phyloP scores from a whole-genome alignment of 64 coral and sea anemone genomes.

The Actinia equina region DNA sequence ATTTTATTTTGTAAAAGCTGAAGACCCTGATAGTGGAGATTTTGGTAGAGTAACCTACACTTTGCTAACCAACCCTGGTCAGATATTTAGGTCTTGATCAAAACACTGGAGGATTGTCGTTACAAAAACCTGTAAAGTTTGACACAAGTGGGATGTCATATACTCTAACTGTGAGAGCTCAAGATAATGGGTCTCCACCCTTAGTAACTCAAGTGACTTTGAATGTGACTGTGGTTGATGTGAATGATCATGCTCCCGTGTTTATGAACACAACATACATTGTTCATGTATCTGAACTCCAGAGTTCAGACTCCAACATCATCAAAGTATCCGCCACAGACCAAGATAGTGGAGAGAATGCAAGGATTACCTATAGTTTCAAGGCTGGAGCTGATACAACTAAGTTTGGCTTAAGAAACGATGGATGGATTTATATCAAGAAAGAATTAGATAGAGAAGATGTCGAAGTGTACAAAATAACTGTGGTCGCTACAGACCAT shows the following conservation, averaged over 20 bases:
- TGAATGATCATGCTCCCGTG: constrained; percentile 88
- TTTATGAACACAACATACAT: constrained; percentile 62
- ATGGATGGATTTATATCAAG: constrained; percentile 71
- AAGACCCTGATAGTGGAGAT: constrained; percentile 54
- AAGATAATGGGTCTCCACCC: constrained; percentile 68
- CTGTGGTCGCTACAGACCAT: constrained; percentile 61
- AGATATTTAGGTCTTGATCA: constrained; percentile 49
- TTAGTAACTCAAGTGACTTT: constrained; percentile 46
- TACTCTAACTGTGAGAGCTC: constrained; percentile 48
- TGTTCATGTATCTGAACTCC: constrained; percentile 52
- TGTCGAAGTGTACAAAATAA: constrained; percentile 52
- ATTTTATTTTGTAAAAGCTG: constrained; percentile 63
- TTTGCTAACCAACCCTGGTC: constrained; percentile 67
- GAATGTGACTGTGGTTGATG: constrained; percentile 75
- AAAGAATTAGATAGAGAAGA: constrained; percentile 61
- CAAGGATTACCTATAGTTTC: constrained; percentile 67
- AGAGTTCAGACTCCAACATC: constrained; percentile 32
- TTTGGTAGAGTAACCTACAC: constrained; percentile 68
- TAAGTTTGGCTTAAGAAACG: constrained; percentile 58
- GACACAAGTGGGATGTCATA: constrained; percentile 41
- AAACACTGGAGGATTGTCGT: constrained; percentile 55
- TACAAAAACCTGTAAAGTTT: constrained; percentile 62
- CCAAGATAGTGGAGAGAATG: constrained; percentile 73
- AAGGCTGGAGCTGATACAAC: constrained; percentile 45
- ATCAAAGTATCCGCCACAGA: constrained; percentile 75